These are phyloP conservation scores for Odontophorus gujanensis DNA, from an alignment of 2,113 vertebrate genomes.

Conservation along the genomic window DNA sequence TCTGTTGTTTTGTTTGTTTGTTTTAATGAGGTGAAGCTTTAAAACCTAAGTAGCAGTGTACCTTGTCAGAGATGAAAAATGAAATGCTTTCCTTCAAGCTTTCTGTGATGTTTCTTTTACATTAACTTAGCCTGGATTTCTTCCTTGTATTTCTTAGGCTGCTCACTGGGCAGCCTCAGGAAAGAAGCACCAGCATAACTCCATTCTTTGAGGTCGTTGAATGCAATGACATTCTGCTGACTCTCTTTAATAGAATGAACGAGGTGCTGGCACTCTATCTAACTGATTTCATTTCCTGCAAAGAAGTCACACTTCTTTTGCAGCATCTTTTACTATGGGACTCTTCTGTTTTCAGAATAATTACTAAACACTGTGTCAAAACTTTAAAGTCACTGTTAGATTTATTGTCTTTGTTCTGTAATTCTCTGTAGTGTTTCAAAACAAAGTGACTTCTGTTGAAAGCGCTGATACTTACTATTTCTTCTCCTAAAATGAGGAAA, in stretches of 20 bases:
- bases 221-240: background rate
- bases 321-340: background rate
- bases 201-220: background rate
- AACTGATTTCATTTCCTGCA: background rate
- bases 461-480: background rate
- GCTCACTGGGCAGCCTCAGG: constrained; percentile 19
- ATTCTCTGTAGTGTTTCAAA: background rate
- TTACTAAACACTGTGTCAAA: background rate
- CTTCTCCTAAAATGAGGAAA: background rate
- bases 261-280: background rate
- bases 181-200: background rate
- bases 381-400: background rate
- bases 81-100: background rate
- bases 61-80: background rate
- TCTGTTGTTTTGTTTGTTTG: background rate
- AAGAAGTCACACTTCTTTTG: background rate
- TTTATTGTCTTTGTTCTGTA: background rate
- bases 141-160: background rate
- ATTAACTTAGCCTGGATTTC: background rate
- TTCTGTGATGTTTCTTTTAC: background rate
- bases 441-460: background rate
- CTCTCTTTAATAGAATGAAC: background rate
- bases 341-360: background rate
- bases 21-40: background rate
- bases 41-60: background rate